Evolutionary conservation across 2,797 vertebrate species (phyloP), one percentile per base, ranked within the genome.

Genomic region (Ctenosaura bakeri): DNA sequence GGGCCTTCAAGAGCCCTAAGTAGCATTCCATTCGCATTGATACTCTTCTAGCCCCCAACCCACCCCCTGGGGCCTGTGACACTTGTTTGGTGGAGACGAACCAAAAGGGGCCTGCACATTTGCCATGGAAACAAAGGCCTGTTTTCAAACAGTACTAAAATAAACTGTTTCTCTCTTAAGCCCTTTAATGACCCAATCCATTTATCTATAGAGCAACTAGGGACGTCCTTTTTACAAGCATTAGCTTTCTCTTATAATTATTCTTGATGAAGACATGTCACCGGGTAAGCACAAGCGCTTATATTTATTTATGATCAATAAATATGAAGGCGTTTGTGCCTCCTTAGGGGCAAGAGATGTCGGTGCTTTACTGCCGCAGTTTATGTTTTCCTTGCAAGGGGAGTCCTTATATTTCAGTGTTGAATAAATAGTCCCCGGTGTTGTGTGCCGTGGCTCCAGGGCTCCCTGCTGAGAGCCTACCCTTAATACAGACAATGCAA

Each of bases 381-480:
- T 94, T 80, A 81, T 92, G 73, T 96, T 97, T 95, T 96, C 94
- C 95, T 96, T 94, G 95, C 89, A 94, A 96, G 95, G 88, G 90
- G 87, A 91, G 87, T 93, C 92, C 95, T 85, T 95, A 97, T 94
- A 96, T 97, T 97, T 96, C 96, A 96, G 97, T 97, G 97, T 97
- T 98, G 97, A 97, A 97, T 96, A 97, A 97, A 97, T 97, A 98
- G 96, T 96, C 97, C 98, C 98, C 96, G 97, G 97, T 97, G 98
- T 97, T 98, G 97, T 97, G 93, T 97, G 96, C 96, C 94, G 92
- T 97, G 97, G 97, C 98, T 98, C 97, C 96, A 97, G 97, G 98
- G 97, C 98, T 97, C 98, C 99, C 99, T 62, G 98, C 98, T 98
- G 99, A 97, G 98, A 98, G 97, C 98, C 97, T 98, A 98, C 98